These are phyloP conservation scores for Drosophila elegans DNA, from an alignment of 1,140 invertebrate genomes.

Conservation along the genomic window DNA sequence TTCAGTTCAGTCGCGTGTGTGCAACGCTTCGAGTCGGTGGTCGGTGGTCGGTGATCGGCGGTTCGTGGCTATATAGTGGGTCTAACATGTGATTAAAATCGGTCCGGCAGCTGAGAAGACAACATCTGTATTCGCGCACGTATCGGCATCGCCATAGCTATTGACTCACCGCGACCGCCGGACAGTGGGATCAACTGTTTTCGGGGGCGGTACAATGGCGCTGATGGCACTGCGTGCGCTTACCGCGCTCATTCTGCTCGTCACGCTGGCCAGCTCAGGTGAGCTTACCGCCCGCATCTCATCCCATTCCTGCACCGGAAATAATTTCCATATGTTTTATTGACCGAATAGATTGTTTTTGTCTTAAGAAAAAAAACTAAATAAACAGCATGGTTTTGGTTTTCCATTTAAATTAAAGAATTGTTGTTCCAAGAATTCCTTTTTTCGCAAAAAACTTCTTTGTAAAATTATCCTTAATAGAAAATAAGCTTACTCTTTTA, in stretches of 20 bases:
- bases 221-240: slow-evolving; percentile 51
- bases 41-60: slow-evolving; percentile 32
- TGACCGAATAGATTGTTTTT: too few species aligned
- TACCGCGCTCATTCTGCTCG: slow-evolving; percentile 57
- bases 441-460: too few species aligned
- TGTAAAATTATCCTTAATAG: too few species aligned
- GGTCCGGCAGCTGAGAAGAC: slow-evolving; percentile 43
- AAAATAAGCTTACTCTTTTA: too few species aligned
- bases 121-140: slow-evolving; percentile 45
- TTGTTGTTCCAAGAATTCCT: too few species aligned
- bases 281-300: slow-evolving; percentile 27
- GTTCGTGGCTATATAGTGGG: slow-evolving; percentile 35
- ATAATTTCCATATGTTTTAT: not conserved
- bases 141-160: slow-evolving; percentile 27
- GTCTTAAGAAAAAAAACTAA: too few species aligned
- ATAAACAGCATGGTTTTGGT: too few species aligned
- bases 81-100: slow-evolving; percentile 53
- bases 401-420: too few species aligned
- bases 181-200: slow-evolving; percentile 50
- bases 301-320: not conserved
- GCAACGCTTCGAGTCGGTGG: slow-evolving; percentile 67
- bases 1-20: slow-evolving; percentile 67
- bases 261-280: slow-evolving; percentile 61
- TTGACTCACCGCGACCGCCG: slow-evolving; percentile 43
- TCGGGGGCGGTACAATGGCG: slow-evolving; percentile 33